A percentile compares a stretch with the other conserved stretches of the same genome.
Conservation (phyloP, 2,797 vertebrate genomes). For the Ataeniobius toweri region DNA sequence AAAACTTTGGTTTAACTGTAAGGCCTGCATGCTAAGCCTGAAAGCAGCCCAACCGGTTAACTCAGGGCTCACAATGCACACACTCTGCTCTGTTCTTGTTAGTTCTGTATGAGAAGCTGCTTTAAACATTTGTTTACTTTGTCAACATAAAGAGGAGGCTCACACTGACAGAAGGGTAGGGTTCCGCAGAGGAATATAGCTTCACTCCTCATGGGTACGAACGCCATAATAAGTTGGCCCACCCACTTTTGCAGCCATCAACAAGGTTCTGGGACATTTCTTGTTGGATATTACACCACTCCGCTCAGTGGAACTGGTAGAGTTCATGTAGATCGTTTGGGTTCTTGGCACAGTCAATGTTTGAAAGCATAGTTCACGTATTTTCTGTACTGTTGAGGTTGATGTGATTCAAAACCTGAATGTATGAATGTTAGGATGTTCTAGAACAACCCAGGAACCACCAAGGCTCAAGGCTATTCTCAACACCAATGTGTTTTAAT, state of each 20-base stretch:
- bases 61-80: not conserved
- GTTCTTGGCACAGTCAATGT: not conserved
- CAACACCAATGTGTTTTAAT: not conserved
- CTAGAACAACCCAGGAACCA: not conserved
- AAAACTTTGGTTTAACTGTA: constrained; percentile 19
- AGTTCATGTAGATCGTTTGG: not conserved
- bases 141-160: not conserved
- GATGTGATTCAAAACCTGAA: not conserved
- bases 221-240: too few relatives aligned
- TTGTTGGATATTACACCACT: not conserved
- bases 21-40: not conserved
- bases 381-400: not conserved
- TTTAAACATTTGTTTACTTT: not conserved
- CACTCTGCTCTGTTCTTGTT: constrained; percentile 1
- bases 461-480: not conserved
- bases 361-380: not conserved
- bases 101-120: not conserved
- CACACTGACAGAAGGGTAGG: not conserved
- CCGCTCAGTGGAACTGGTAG: not conserved
- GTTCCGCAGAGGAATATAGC: not conserved
- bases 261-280: not conserved
- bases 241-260: not conserved
- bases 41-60: constrained; percentile 31
- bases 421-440: not conserved
- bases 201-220: not conserved